Percentiles rank a stretch among this genome's conserved stretches.
phyloP scores from a whole-genome alignment of 2,888 invertebrate genomes.

The Cecidostiba fungosa region DNA sequence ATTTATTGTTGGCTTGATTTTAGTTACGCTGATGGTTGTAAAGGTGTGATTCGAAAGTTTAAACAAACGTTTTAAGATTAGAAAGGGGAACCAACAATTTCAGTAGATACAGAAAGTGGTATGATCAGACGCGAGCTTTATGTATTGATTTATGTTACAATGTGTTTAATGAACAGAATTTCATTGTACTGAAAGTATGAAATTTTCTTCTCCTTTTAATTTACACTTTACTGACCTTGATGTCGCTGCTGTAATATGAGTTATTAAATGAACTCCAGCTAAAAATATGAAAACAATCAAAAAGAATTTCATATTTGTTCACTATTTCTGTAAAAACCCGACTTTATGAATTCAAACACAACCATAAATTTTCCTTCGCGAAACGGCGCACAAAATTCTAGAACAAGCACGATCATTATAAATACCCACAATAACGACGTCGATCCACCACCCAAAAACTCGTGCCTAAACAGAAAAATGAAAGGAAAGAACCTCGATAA shows the following conservation, averaged over 20 bases:
- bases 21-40: neutral
- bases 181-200: neutral
- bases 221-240: neutral
- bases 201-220: neutral
- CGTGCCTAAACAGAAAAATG: neutral
- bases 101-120: neutral
- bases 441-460: neutral
- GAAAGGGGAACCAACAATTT: neutral
- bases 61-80: neutral
- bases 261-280: neutral
- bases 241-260: neutral
- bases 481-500: neutral
- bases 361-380: neutral
- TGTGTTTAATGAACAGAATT: slow-evolving; percentile 20
- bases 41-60: neutral
- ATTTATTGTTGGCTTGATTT: neutral
- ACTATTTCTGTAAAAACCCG: too few relatives aligned
- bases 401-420: neutral
- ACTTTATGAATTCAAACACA: neutral
- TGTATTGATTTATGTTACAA: slow-evolving; percentile 17
- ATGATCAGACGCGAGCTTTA: neutral
- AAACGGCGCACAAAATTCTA: neutral
- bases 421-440: neutral
- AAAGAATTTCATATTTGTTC: too few relatives aligned
- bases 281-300: too few relatives aligned